Evolutionary conservation across 2,888 invertebrate genomes (phyloP).

Genomic region (Apomyelois bistriatella): DNA sequence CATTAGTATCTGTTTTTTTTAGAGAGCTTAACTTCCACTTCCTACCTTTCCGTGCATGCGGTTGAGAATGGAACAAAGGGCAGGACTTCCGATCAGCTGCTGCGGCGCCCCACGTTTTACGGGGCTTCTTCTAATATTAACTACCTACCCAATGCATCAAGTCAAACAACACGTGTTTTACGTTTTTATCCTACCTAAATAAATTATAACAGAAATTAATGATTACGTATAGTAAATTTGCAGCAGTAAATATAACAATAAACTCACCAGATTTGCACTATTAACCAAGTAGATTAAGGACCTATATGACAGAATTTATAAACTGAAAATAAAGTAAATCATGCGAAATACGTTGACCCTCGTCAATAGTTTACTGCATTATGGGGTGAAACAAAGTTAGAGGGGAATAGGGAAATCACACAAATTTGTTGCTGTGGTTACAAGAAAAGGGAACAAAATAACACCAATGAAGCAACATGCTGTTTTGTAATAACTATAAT

Average conservation of each 20-base stretch:
- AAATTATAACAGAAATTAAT: no score
- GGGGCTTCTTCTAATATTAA: constrained; percentile 73
- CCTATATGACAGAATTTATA: no score
- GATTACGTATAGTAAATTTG: no score
- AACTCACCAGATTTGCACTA: no score
- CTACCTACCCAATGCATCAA: constrained; percentile 36
- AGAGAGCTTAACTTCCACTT: constrained; percentile 37
- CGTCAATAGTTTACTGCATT: constrained; percentile 36
- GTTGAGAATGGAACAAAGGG: constrained; percentile 70
- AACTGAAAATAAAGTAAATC: constrained; percentile 36
- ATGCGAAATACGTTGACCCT: constrained; percentile 42
- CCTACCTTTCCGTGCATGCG: constrained; percentile 63
- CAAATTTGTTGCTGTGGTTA: constrained; percentile 43
- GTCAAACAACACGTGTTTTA: constrained; percentile 25
- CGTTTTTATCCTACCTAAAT: no score
- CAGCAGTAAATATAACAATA: no score
- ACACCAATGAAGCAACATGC: neutral
- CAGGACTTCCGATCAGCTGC: constrained; percentile 80
- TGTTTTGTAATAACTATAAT: neutral
- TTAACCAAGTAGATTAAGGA: constrained; percentile 23
- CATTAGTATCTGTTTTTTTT: constrained; percentile 24
- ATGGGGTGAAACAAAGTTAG: constrained; percentile 37
- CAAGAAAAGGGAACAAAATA: constrained; percentile 21
- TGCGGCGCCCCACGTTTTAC: constrained; percentile 63
- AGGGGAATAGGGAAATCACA: constrained; percentile 33